Base-by-base conservation (phyloP, 2,797 vertebrate genomes). In the Neosilurus hyrtlii region DNA sequence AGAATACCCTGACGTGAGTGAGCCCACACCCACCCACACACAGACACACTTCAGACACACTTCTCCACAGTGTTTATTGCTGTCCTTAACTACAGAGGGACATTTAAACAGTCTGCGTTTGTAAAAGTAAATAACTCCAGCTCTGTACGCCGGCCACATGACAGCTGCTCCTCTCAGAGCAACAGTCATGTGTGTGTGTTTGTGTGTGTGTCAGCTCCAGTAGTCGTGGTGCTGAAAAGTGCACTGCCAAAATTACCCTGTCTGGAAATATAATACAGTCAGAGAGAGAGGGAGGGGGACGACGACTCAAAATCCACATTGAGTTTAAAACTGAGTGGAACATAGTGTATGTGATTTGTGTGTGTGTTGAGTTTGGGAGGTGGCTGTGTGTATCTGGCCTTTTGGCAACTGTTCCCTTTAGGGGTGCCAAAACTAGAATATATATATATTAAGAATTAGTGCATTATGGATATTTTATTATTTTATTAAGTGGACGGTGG, bases 1-100 rank as follows among this genome's bases (percentile, higher is more conserved):
- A 92, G 95, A 96, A 88, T 96, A 95, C 88, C 95, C 95, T 6
- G 95, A 96, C 10, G 95, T 96, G 88, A 95, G 95, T 93, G 49
- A 35, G 20, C 26, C 10, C 65, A 26, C 63, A 3, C 74, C 20
- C 75, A 54, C 78, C 59, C 76, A 63, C 35, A 63, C 26, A 51
- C 2, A 74, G 70, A 78, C 49, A 49, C 9, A n/a, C 15, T 5
- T 37, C n/a, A n/a, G n/a, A n/a, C n/a, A n/a, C n/a, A n/a, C 2
- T 74, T 35, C 26, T 57, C 26, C 16, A 57, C 16, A 35, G 54
- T 74, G 4, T 59, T n/a, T n/a, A 57, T 35, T 75, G 57, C 18
- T 59, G 16, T 16, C 26, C 72, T 37, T 74, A 75, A 75, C 15
- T 75, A 35, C n/a, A n/a, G n/a, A 57, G 18, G 59, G 20, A 6